Conservation (phyloP, 2,888 invertebrate genomes). For the Molorchus minor region DNA sequence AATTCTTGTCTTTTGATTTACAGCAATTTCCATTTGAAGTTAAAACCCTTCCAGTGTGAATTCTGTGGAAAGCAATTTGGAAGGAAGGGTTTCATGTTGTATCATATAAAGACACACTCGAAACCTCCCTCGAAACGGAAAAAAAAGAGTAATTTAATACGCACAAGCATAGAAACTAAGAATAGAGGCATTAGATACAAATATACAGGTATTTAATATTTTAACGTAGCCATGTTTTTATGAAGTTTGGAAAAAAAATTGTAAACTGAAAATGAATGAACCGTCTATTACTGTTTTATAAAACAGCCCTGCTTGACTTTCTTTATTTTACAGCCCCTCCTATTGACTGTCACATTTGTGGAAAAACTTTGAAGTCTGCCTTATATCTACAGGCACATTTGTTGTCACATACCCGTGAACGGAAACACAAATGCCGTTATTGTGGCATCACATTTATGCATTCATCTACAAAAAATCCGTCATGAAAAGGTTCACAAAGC, state of each 20-base stretch:
- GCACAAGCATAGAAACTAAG: too few relatives aligned
- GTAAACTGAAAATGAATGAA: too few relatives aligned
- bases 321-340: neutral
- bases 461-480: neutral
- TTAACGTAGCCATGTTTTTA: too few relatives aligned
- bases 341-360: neutral
- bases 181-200: too few relatives aligned
- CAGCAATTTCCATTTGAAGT: too few relatives aligned
- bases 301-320: neutral
- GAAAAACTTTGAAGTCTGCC: neutral
- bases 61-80: neutral
- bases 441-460: too few relatives aligned
- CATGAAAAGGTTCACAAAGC: neutral
- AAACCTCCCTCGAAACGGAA: neutral
- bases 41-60: constrained; percentile 1
- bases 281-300: neutral
- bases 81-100: neutral
- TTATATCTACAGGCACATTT: neutral
- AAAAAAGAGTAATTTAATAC: too few relatives aligned
- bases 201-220: too few relatives aligned
- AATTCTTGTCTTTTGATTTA: too few relatives aligned
- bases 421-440: too few relatives aligned
- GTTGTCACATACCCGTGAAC: neutral
- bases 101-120: neutral
- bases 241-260: too few relatives aligned